Evolutionary conservation across 1,140 invertebrate species (phyloP).

Genomic region (Notospermus geniculatus): DNA sequence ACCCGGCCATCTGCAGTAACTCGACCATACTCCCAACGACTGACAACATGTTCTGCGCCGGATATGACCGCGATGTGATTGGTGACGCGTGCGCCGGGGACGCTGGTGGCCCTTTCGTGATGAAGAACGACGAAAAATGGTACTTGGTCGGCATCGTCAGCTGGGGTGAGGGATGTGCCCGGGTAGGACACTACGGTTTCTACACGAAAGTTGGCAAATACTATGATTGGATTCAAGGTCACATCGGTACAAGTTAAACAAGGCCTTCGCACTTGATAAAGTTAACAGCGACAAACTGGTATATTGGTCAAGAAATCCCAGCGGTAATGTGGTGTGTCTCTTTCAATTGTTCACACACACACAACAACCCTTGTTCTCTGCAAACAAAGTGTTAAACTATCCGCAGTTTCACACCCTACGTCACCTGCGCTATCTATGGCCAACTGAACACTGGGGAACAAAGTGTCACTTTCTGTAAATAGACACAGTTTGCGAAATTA

Average conservation of each 20-base stretch:
- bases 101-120: constrained; percentile 70
- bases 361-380: too few relatives aligned
- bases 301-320: too few relatives aligned
- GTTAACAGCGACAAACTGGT: too few relatives aligned
- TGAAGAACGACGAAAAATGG: constrained; percentile 37
- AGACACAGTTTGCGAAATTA: too few relatives aligned
- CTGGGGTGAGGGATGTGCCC: constrained; percentile 48
- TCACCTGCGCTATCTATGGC: too few relatives aligned
- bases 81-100: constrained; percentile 77
- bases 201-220: constrained; percentile 45
- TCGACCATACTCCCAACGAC: constrained; percentile 16
- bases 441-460: too few relatives aligned
- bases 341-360: too few relatives aligned
- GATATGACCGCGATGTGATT: constrained; percentile 12
- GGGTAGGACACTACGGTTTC: constrained; percentile 37
- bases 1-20: constrained; percentile 1
- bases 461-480: too few relatives aligned
- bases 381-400: too few relatives aligned
- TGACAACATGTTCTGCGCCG: constrained; percentile 26
- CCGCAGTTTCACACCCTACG: too few relatives aligned
- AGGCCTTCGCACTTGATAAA: too few relatives aligned
- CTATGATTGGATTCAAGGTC: constrained; percentile 42
- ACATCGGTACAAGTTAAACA: neutral
- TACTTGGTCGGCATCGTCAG: constrained; percentile 48
- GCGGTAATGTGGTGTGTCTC: too few relatives aligned